phyloP scores from a whole-genome alignment of 2,113 vertebrate species.

The Bufo gargarizans region DNA sequence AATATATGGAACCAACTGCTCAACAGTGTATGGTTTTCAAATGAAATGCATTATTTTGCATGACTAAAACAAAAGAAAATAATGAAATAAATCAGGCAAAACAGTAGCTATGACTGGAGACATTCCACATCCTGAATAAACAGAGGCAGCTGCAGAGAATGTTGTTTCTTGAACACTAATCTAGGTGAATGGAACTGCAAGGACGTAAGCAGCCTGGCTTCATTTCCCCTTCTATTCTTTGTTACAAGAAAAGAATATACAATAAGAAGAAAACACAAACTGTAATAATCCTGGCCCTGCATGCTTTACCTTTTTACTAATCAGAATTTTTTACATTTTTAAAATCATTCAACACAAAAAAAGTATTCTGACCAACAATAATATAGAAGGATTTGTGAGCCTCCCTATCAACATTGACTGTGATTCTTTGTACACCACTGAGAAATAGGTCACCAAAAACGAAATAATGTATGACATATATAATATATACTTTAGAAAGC shows the following conservation, averaged over 20 bases:
- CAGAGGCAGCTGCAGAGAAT: slow-evolving; percentile 52
- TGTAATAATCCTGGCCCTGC: slow-evolving; percentile 29
- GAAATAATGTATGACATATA: background rate
- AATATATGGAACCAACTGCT: background rate
- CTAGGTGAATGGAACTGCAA: slow-evolving; percentile 52
- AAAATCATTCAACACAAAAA: background rate
- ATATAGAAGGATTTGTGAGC: background rate
- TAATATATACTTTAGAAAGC: background rate
- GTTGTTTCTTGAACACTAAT: slow-evolving; percentile 49
- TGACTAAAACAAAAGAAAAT: slow-evolving; percentile 20
- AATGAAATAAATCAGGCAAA: slow-evolving; percentile 42
- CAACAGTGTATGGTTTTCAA: slow-evolving; percentile 24
- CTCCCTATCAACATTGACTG: background rate
- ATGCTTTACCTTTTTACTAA: slow-evolving; percentile 3
- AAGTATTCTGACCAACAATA: background rate
- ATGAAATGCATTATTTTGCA: slow-evolving; percentile 18
- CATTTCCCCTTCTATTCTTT: slow-evolving; percentile 50
- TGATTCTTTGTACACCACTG: background rate
- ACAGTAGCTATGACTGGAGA: slow-evolving; percentile 51
- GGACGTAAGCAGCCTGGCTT: slow-evolving; percentile 46
- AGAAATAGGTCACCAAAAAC: background rate
- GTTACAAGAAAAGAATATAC: slow-evolving; percentile 54
- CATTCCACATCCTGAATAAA: slow-evolving; percentile 54
- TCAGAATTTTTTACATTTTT: background rate
- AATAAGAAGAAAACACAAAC: slow-evolving; percentile 29